Evolutionary conservation across 2,113 vertebrate genomes (phyloP), one percentile per base, ranked within the genome.

Genomic region (Saccopteryx leptura): DNA sequence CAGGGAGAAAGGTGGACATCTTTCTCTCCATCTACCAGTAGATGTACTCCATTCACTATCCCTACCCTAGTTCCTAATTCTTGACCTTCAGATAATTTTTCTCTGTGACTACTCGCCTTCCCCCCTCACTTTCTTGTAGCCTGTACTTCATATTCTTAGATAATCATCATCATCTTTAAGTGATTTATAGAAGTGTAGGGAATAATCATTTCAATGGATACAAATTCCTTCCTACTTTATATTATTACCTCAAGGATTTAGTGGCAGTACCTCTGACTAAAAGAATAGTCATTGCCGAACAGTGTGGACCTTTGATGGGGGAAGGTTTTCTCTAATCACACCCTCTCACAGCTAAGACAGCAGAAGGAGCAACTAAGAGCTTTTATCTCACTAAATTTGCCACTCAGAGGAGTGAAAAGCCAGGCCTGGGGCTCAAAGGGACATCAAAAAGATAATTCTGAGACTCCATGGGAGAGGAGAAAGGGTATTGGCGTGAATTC

Each of bases 401-500:
- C 68, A 65, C n/a, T 72, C 33, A n/a, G 21, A 61, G 52, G 15
- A 48, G 7, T 76, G 2, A 75, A 78, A 68, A 71, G 23, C 8
- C 28, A 78, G 33, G 19, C 56, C 54, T 72, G 9, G 11, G 56
- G 50, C 48, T 65, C 75, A 39, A 48, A n/a, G 33, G 72, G 18
- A 82, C 18, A 90, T 84, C 79, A 90, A 33, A 92, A 92, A 61
- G 28, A 56, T 90, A 85, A 90, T 56, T 90, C 26, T 80, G 21
- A 11, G 52, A 65, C 46, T 91, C 61, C 13, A 7, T 74, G 11
- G 26, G 12, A 31, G 80, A 82, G 78, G 76, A 90, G 28, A 94
- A 90, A 97, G 54, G 50, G 33, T 9, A 46, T 31, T 76, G 81
- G 71, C 84, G 58, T 81, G n/a, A 95, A 92, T 78, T 93, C 46